A percentile compares a stretch with the other conserved stretches of the same genome.
These are phyloP conservation scores for Chaetodon trifasciatus DNA, from an alignment of 2,797 vertebrate species.

Conservation along the genomic window DNA sequence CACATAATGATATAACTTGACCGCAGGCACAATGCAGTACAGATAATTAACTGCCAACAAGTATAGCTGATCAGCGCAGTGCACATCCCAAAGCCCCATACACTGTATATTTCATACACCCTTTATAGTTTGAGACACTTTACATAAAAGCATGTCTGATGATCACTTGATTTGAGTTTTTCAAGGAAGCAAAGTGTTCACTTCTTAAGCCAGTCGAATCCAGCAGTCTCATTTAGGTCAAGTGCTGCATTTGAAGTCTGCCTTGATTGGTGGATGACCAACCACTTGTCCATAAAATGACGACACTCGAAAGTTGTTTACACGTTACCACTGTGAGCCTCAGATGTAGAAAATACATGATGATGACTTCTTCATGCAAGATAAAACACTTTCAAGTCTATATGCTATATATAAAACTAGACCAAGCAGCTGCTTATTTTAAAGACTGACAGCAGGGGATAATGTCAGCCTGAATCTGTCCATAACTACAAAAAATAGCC, in stretches of 20 bases:
- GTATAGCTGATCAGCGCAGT: neutral
- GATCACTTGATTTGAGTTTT: conserved; percentile 16
- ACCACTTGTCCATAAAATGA: neutral
- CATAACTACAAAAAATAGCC: neutral
- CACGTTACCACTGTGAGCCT: neutral
- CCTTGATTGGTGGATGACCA: neutral
- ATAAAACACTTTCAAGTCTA: neutral
- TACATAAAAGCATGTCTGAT: conserved; percentile 11
- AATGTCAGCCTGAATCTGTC: neutral
- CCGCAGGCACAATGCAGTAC: neutral
- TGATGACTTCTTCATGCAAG: neutral
- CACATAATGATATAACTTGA: neutral
- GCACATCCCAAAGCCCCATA: neutral
- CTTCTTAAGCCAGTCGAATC: conserved; percentile 19
- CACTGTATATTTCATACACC: neutral
- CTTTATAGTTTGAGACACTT: neutral
- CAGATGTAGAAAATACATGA: neutral
- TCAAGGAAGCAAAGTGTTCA: neutral
- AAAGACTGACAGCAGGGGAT: neutral
- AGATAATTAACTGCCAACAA: conserved; percentile 22
- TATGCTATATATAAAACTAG: neutral
- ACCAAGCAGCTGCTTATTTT: neutral
- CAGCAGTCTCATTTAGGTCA: conserved; percentile 12
- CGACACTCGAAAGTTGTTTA: neutral
- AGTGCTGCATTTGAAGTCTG: neutral